These are phyloP conservation scores for Drosophila prolongata DNA, from an alignment of 2,888 invertebrate species.

Conservation along the genomic window DNA sequence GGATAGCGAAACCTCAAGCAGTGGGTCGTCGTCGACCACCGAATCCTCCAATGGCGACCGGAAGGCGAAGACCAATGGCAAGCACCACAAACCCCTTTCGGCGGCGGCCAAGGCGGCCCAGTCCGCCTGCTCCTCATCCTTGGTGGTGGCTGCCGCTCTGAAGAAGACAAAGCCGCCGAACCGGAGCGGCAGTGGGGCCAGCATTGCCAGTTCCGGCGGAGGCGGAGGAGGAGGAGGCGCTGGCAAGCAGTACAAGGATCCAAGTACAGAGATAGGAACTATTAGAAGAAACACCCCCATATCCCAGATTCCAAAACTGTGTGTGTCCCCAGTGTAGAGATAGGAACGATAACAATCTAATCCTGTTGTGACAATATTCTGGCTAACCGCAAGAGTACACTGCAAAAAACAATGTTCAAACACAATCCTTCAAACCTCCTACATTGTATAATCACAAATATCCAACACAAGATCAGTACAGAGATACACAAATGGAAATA, in stretches of 20 bases:
- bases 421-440: too few species aligned
- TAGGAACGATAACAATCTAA: neutral
- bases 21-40: conserved; percentile 32
- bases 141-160: conserved; percentile 48
- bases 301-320: neutral
- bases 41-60: conserved; percentile 9
- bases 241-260: conserved; percentile 81
- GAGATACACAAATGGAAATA: too few species aligned
- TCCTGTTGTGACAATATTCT: too few species aligned
- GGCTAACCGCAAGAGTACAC: too few species aligned
- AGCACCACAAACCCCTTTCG: conserved; percentile 23
- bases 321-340: neutral
- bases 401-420: too few species aligned
- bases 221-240: conserved; percentile 1
- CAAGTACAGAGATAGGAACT: conserved; percentile 75
- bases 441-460: neutral
- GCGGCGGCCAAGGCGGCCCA: conserved; percentile 18
- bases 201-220: conserved; percentile 17
- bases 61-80: conserved; percentile 55
- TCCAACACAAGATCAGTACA: too few species aligned
- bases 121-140: conserved; percentile 42
- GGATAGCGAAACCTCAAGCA: conserved; percentile 41
- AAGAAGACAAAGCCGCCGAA: conserved; percentile 62
- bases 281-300: neutral
- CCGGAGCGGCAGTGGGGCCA: conserved; percentile 48